Percentiles rank a stretch among this genome's conserved stretches.
Evolutionary conservation across 1,140 invertebrate species (phyloP).

Genomic region (Drosophila ironensis): DNA sequence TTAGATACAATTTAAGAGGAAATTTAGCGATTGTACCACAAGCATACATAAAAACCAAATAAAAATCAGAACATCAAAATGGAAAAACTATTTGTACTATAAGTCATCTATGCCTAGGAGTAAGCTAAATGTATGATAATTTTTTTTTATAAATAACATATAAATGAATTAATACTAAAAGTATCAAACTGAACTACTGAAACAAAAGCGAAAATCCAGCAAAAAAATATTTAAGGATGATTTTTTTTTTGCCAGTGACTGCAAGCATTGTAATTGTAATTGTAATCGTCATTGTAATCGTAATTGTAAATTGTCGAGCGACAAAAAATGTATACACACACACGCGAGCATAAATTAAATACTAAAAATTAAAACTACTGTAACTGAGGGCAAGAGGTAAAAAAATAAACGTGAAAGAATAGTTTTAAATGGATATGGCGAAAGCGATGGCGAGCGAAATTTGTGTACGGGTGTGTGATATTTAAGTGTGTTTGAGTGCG

Average conservation of each 20-base stretch:
- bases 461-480: slow-evolving; percentile 6
- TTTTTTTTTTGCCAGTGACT: slow-evolving; percentile 10
- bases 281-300: too few relatives aligned
- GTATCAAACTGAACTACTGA: slow-evolving; percentile 24
- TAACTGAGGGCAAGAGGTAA: too few relatives aligned
- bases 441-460: background rate
- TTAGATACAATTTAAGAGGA: slow-evolving; percentile 22
- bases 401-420: background rate
- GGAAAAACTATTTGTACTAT: slow-evolving; percentile 18
- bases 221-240: slow-evolving; percentile 3
- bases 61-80: background rate
- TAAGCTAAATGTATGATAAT: slow-evolving; percentile 36
- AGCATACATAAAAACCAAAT: background rate
- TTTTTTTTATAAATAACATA: slow-evolving; percentile 33
- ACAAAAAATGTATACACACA: slow-evolving; percentile 33
- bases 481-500: slow-evolving; percentile 25
- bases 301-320: slow-evolving; percentile 44
- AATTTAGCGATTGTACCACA: slow-evolving; percentile 35
- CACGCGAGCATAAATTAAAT: slow-evolving; percentile 19
- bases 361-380: background rate
- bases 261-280: slow-evolving; percentile 32
- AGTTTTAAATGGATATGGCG: slow-evolving; percentile 22
- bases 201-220: background rate
- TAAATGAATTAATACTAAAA: slow-evolving; percentile 44
- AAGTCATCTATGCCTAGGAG: slow-evolving; percentile 38